phyloP scores from a whole-genome alignment of 2,888 invertebrate species.

The Ornithoptera alexandrae region DNA sequence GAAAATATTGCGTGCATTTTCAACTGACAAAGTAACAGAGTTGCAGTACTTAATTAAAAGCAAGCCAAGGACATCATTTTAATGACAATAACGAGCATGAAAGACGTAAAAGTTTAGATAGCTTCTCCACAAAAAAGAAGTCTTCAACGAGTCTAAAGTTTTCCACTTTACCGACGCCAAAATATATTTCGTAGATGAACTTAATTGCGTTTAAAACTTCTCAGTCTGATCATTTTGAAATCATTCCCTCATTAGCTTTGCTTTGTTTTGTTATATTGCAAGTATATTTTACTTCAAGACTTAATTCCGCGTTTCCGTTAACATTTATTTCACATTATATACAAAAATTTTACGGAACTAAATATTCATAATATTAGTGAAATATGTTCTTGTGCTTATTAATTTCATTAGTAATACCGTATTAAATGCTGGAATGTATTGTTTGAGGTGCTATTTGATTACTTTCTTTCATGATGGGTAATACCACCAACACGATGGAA shows the following conservation, averaged over 20 bases:
- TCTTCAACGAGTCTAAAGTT: slow-evolving; percentile 55
- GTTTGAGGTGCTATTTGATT: background rate
- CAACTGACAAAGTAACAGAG: background rate
- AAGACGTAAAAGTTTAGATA: slow-evolving; percentile 64
- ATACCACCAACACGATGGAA: background rate
- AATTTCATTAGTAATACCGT: background rate
- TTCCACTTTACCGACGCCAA: slow-evolving; percentile 72
- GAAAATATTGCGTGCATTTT: background rate
- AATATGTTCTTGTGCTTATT: background rate
- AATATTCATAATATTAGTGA: too few species aligned
- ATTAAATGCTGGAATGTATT: background rate
- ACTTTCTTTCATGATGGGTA: background rate
- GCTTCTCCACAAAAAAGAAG: slow-evolving; percentile 50
- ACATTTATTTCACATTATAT: too few species aligned
- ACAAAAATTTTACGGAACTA: too few species aligned
- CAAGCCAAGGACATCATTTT: slow-evolving; percentile 42
- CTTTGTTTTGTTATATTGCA: slow-evolving; percentile 1
- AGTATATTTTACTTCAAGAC: too few species aligned
- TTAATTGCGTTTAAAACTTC: slow-evolving; percentile 77
- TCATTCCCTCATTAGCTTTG: slow-evolving; percentile 7
- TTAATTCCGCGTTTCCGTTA: too few species aligned
- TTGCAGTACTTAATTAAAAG: slow-evolving; percentile 43
- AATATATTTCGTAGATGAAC: slow-evolving; percentile 71
- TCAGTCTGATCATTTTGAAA: slow-evolving; percentile 69
- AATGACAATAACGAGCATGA: slow-evolving; percentile 56